Base-by-base conservation (phyloP, 2,888 invertebrate genomes). In the Zelleria hepariella region DNA sequence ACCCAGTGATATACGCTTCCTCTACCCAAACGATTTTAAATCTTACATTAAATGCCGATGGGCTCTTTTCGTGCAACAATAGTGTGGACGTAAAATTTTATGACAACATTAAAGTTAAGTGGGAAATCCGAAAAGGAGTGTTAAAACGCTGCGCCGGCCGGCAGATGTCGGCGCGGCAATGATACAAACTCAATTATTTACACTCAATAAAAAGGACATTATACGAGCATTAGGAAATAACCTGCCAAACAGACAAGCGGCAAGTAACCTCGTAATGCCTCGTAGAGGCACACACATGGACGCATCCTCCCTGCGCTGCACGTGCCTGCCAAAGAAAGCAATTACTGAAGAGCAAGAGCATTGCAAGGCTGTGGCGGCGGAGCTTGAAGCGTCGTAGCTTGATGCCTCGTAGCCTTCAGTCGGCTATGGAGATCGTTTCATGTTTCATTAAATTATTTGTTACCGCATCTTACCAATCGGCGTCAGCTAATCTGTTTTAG, bases 101-200 rank as follows among this genome's bases (percentile, higher is more conserved):
- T 80, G 78, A 71, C 75, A 76, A 72, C 80, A 85, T 87, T 82
- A 86, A 87, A 86, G 84, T 84, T 83, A 85, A 86, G 86, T 87
- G 84, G 85, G 84, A 86, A 86, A 86, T 86, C 84, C 82, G 80
- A 85, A 85, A 78, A 86, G 79, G 82, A 85, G 82, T 83, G 80
- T 80, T 86, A 82, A 82, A 78, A 77, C 68, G 74, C 32, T 42
- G 32, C 32, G 32, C 75, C 71, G 66, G 73, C 74, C 71, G 76
- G 75, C 85, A 85, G 85, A 85, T 86, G 86, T 77, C 80, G 81
- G 81, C 74, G 74, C 74, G 72, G 74, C 80, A 74, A 76, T 82
- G 82, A 82, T 86, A 82, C 85, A 82, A 84, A 82, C 86, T 84
- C 86, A 86, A 87, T 87, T 87, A 87, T 87, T 87, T 87, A 87